Conservation (phyloP, 2,113 vertebrate genomes). For the Sphaerodactylus townsendi region DNA sequence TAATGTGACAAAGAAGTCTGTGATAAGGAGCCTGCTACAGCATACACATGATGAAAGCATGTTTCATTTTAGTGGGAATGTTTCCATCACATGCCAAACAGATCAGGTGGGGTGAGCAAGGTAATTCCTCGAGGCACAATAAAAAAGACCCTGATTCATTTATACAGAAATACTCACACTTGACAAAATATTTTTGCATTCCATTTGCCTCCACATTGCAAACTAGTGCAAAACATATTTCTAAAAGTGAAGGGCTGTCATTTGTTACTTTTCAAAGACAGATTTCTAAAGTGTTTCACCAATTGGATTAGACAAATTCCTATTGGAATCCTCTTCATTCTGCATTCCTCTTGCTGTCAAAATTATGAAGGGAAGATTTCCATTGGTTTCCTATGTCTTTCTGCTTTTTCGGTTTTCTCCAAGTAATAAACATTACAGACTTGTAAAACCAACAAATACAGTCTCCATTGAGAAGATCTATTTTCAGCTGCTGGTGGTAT, state of each 20-base stretch:
- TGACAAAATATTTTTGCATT: not conserved
- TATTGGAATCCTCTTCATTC: not conserved
- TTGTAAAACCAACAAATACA: not conserved
- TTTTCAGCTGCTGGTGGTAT: not conserved
- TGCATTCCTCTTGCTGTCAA: not conserved
- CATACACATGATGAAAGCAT: not conserved
- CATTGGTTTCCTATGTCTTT: not conserved
- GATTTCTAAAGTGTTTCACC: not conserved
- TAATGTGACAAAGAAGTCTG: slow-evolving; percentile 3
- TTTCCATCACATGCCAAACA: slow-evolving; percentile 1
- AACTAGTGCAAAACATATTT: not conserved
- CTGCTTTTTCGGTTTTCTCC: not conserved
- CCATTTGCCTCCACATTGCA: not conserved
- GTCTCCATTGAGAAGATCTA: not conserved
- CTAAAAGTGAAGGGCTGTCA: not conserved
- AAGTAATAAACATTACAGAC: not conserved
- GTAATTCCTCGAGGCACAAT: not conserved
- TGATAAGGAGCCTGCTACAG: not conserved
- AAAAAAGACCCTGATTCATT: not conserved
- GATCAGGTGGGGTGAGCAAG: not conserved
- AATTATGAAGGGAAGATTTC: not conserved
- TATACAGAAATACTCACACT: not conserved
- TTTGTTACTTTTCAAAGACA: not conserved
- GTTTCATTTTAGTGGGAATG: not conserved
- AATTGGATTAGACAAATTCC: not conserved